Evolutionary conservation across 2,888 invertebrate genomes (phyloP), one percentile per base, ranked within the genome.

Genomic region (Eumerus sabulonum): DNA sequence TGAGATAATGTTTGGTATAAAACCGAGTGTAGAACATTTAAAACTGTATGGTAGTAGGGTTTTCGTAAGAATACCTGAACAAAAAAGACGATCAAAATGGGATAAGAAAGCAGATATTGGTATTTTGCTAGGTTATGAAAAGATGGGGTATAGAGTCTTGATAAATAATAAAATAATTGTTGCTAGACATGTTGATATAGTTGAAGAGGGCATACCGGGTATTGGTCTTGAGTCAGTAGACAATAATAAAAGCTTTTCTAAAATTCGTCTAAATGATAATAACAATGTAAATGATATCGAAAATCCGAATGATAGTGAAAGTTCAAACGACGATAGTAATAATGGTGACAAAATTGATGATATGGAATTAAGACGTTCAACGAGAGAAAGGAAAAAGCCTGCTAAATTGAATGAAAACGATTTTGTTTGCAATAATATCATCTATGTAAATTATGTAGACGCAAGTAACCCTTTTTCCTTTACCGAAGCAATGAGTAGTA

Each of bases 11-110:
- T 4, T 27, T 2, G 12, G 18, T 53, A 57, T 35, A 35, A 56
- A 64, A 44, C 64, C 64, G 1, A 18, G 54, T 42, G 27, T 60
- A n/a, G 18, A 11, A 16, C 36, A 76, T 63, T 50, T 18, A 2
- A 50, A n/a, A 50, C 38, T 68, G 42, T 74, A 48, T 54, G 67
- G 62, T 9, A 68, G 67, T 50, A 68, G 42, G 48, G 48, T 54
- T 13, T 74, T 56, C 16, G 62, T 76, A 9, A 42, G 59, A 57
- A 42, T 19, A 17, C 62, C 68, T 11, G 59, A 51, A 14, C 16
- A 13, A 5, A 56, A 56, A 36, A 56, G 62, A 62, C 12, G 11
- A 11, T 35, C 17, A 27, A 71, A 72, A 51, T 64, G 64, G 57
- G 57, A 70, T 14, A 57, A 27, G 13, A 68, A 62, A 42, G 60